Base-by-base conservation (phyloP, 1,140 invertebrate species). In the Diabrotica virgifera region DNA sequence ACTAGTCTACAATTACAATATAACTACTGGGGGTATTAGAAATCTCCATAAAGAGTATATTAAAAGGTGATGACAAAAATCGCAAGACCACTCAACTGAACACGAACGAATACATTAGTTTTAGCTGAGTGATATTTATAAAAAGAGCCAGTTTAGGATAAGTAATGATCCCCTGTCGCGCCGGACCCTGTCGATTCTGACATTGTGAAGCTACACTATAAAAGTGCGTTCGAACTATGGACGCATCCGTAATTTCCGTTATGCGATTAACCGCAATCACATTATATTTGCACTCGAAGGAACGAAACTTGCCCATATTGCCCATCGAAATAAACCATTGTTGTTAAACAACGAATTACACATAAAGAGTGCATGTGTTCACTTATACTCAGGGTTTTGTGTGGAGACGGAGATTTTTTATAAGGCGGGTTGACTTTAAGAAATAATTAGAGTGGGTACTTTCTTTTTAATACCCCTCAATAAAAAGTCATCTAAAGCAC, bases 191-290 rank as follows among this genome's bases (percentile, higher is more conserved):
- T 73, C 72, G 69, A 62, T 67, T 70, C 65, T 67, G 68, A 73
- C 71, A 73, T 70, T 46, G 40, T 46, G 40, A 46, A 46, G 40
- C 40, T 72, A 69, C 67, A 69, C 63, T 65, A 57, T 51, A 54
- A 62, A 69, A 59, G 62, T 58, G 70, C 65, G 12, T 35, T 65
- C 52, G 52, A 69, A 75, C 73, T 74, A 66, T 76, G 74, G 74
- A 73, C 73, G 75, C 76, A 76, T 69, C 72, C 66, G 65, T 60
- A 62, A 72, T 77, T 76, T 76, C 72, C 73, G 72, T 76, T 75
- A 76, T 76, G 70, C 74, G 76, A 77, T 77, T 76, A 75, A 76
- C 76, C 76, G 72, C 75, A 77, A 77, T 77, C 76, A 71, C 74
- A 76, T 77, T 77, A 77, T 72, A 64, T 67, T 59, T 69, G 75